Percentiles rank a stretch among this genome's conserved stretches.
Evolutionary conservation across 2,888 invertebrate genomes (phyloP).

Genomic region (Dynastes grantii): DNA sequence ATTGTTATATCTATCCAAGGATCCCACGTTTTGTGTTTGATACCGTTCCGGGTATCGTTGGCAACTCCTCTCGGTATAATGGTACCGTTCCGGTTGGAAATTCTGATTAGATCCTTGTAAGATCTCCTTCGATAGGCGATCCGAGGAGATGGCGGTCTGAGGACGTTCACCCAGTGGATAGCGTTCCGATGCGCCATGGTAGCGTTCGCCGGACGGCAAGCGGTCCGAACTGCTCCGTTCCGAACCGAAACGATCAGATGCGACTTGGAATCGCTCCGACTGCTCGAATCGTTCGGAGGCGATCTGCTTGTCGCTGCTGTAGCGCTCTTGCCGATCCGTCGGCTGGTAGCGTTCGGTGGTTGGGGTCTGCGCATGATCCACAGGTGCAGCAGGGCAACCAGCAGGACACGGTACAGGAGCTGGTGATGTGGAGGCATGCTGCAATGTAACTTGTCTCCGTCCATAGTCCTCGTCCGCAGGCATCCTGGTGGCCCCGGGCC

Average conservation of each 20-base stretch:
- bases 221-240: slow-evolving; percentile 67
- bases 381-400: slow-evolving; percentile 61
- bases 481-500: slow-evolving; percentile 78
- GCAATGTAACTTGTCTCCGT: slow-evolving; percentile 66
- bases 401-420: slow-evolving; percentile 61
- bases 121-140: slow-evolving; percentile 59
- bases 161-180: slow-evolving; percentile 69
- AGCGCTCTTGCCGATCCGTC: slow-evolving; percentile 53
- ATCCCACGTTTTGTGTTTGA: slow-evolving; percentile 60
- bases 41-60: slow-evolving; percentile 60
- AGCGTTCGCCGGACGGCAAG: slow-evolving; percentile 67
- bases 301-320: slow-evolving; percentile 52
- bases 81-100: slow-evolving; percentile 63
- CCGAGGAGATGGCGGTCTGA: slow-evolving; percentile 70
- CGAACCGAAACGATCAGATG: slow-evolving; percentile 62
- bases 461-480: slow-evolving; percentile 71
- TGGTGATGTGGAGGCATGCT: slow-evolving; percentile 61
- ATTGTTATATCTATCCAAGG: slow-evolving; percentile 66
- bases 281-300: slow-evolving; percentile 55
- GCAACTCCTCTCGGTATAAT: slow-evolving; percentile 54
- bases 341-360: slow-evolving; percentile 57
- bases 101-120: slow-evolving; percentile 50
- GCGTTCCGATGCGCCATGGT: slow-evolving; percentile 67
- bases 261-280: slow-evolving; percentile 57
- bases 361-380: slow-evolving; percentile 59